Percentiles rank a stretch among this genome's conserved stretches.
These are phyloP conservation scores for Corydoras maculifer DNA, from an alignment of 2,113 vertebrate species.

Conservation along the genomic window DNA sequence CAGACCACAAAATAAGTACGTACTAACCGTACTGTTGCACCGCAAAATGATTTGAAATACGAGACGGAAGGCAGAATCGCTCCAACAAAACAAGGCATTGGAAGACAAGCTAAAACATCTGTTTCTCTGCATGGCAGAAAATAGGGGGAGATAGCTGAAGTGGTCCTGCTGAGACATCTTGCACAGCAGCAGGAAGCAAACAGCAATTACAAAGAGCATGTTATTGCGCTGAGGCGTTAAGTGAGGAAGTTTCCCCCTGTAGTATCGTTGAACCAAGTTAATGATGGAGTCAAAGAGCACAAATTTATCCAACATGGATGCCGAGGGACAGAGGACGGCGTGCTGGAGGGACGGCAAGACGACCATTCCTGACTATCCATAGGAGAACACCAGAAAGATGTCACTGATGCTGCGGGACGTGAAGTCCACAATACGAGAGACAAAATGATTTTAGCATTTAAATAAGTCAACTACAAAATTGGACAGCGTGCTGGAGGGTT, in stretches of 20 bases:
- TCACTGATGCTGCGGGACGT: background rate
- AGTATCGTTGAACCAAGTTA: constrained; percentile 18
- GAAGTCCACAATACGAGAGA: background rate
- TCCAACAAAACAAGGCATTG: background rate
- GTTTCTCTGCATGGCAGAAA: background rate
- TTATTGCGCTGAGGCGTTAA: constrained; percentile 30
- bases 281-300: constrained; percentile 27
- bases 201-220: constrained; percentile 39
- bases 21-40: background rate
- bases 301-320: constrained; percentile 8
- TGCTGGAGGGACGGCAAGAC: background rate
- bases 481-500: too few species aligned
- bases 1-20: too few species aligned
- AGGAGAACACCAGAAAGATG: background rate
- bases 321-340: constrained; percentile 6
- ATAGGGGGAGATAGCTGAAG: constrained; percentile 11
- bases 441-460: constrained; percentile 2
- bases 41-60: background rate
- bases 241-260: constrained; percentile 30
- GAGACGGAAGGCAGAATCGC: background rate
- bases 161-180: constrained; percentile 36
- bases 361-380: constrained; percentile 12
- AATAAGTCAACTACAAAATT: too few species aligned
- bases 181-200: constrained; percentile 42
- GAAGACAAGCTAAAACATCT: background rate